A percentile compares a stretch with the other conserved stretches of the same genome.
Conservation (phyloP, 2,797 vertebrate genomes). For the Urosaurus nigricauda region DNA sequence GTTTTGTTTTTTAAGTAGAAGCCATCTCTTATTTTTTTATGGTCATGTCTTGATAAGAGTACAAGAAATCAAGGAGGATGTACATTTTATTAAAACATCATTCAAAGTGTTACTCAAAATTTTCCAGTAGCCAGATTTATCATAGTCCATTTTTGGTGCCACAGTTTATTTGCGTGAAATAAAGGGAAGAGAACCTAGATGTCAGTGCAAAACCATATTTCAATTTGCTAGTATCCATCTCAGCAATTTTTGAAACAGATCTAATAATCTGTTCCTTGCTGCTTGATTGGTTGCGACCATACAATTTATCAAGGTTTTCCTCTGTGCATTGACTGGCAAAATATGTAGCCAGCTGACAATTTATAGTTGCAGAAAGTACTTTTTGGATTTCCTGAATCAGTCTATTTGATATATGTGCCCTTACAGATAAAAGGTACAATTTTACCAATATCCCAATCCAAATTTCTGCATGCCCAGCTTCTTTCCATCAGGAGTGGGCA, state of each 20-base stretch:
- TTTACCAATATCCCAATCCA: neutral
- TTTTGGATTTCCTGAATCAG: neutral
- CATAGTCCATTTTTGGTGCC: neutral
- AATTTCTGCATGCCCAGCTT: no score
- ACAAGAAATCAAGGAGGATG: neutral
- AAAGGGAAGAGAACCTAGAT: neutral
- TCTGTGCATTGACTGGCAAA: neutral
- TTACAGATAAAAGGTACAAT: neutral
- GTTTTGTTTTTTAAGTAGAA: neutral
- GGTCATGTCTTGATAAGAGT: neutral
- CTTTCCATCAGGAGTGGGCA: no score
- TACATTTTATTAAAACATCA: neutral
- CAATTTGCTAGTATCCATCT: conserved; percentile 8
- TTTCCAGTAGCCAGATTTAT: neutral
- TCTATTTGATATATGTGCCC: neutral
- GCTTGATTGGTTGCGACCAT: neutral
- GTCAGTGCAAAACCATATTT: neutral
- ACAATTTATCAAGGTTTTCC: conserved; percentile 19
- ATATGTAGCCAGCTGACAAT: conserved; percentile 3
- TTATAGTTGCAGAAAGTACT: neutral
- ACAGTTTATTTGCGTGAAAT: neutral
- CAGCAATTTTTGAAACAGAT: conserved; percentile 5
- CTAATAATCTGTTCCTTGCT: neutral
- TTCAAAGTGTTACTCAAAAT: no score
- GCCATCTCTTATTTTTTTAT: neutral